phyloP scores from a whole-genome alignment of 2,113 vertebrate species.

The Ophthalmolycus amberensis region DNA sequence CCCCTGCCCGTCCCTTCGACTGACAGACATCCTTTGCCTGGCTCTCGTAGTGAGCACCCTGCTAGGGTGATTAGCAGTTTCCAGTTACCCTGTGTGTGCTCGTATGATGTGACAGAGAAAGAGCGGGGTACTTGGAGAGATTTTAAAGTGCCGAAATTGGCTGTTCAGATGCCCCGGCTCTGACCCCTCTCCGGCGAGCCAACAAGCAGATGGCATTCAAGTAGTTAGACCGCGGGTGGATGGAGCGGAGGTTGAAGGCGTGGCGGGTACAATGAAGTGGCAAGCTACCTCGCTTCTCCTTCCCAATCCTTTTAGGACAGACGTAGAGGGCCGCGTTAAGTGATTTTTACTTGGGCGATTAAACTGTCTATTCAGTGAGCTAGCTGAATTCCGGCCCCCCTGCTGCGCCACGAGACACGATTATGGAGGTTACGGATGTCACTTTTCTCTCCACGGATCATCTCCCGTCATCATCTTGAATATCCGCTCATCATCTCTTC shows the following conservation, averaged over 20 bases:
- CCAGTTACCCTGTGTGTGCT: slow-evolving; percentile 48
- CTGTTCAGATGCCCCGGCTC: slow-evolving; percentile 53
- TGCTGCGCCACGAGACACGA: slow-evolving; percentile 46
- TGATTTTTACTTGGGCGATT: slow-evolving; percentile 73
- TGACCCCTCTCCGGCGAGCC: slow-evolving; percentile 58
- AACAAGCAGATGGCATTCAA: slow-evolving; percentile 68
- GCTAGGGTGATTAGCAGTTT: slow-evolving; percentile 70
- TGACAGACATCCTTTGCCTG: slow-evolving; percentile 55
- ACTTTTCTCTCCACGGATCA: slow-evolving; percentile 42
- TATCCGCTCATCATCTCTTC: slow-evolving; percentile 55
- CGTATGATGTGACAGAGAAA: slow-evolving; percentile 42
- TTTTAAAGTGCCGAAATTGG: slow-evolving; percentile 65
- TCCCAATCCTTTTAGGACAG: slow-evolving; percentile 56
- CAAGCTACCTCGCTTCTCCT: slow-evolving; percentile 55
- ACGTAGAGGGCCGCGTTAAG: slow-evolving; percentile 55
- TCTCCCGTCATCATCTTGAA: slow-evolving; percentile 46
- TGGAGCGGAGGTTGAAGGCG: slow-evolving; percentile 54
- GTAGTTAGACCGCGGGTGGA: slow-evolving; percentile 45
- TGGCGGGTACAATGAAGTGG: slow-evolving; percentile 45
- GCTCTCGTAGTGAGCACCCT: slow-evolving; percentile 62
- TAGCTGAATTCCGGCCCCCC: slow-evolving; percentile 45
- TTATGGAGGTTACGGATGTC: slow-evolving; percentile 55
- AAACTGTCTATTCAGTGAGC: slow-evolving; percentile 62
- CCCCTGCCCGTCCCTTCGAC: slow-evolving; percentile 17
- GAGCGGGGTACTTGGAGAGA: slow-evolving; percentile 44